Evolutionary conservation across 2,113 vertebrate species (phyloP).

Genomic region (Tinamus guttatus): DNA sequence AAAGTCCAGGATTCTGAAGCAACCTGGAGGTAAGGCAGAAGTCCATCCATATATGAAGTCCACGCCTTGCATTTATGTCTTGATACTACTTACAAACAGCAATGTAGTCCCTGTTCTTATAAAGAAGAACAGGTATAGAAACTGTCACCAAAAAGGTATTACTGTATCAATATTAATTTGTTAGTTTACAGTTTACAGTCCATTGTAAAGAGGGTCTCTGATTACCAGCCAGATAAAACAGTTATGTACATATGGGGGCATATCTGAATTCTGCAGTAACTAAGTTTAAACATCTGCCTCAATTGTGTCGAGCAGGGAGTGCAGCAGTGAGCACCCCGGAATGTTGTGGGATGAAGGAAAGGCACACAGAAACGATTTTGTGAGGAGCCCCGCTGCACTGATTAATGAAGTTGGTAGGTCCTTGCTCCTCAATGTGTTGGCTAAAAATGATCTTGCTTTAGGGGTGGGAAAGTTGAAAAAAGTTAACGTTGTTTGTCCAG

Average conservation of each 20-base stretch:
- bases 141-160: background rate
- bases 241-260: background rate
- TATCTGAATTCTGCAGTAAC: background rate
- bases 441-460: background rate
- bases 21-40: background rate
- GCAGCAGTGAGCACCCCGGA: background rate
- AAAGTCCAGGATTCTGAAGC: background rate
- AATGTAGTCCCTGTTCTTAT: background rate
- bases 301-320: background rate
- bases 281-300: constrained; percentile 25
- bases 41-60: too few species aligned
- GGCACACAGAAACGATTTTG: background rate
- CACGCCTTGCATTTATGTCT: background rate
- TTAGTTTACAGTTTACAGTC: background rate
- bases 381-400: background rate
- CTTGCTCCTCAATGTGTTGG: background rate
- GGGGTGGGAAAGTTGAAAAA: constrained; percentile 24
- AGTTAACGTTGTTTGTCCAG: constrained; percentile 24
- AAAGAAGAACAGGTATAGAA: background rate
- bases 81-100: background rate
- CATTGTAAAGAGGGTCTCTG: background rate
- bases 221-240: background rate
- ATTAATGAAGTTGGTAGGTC: background rate
- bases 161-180: background rate
- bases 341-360: background rate